Base-by-base conservation (phyloP, 2,797 vertebrate species). In the Sebastes taczanowskii region DNA sequence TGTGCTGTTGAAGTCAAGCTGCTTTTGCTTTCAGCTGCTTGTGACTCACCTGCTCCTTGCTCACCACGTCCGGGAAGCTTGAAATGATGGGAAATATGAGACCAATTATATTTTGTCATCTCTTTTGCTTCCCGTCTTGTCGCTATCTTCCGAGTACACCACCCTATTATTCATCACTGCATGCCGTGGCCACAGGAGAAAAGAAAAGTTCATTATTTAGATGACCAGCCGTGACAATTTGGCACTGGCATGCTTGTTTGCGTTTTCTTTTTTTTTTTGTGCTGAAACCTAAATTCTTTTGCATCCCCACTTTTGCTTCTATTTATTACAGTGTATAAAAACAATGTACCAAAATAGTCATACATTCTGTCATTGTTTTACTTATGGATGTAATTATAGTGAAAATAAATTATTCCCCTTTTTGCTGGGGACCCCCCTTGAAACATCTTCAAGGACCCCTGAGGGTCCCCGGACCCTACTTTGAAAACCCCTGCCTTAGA, bases 41-140 rank as follows among this genome's bases (percentile, higher is more conserved):
- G 46, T 78, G 66, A 69, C 58, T 74, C 86, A 84, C 67, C 84
- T 83, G 68, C 49, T 77, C 32, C 60, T 55, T 35, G 53, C 52
- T 72, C 75, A 11, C 63, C 59, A 61, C 49, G 42, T 74, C 30
- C 29, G 22, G 46, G 38, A 62, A 59, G 85, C n/a, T 53, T 53
- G 52, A 53, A 53, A 22, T 53, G 52, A 11, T 22, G n/a, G 52
- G 52, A 22, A 82, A 82, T 83, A 64, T 34, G 64, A 83, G 70
- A 56, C 68, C 74, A 87, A 88, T 91, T 86, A 74, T 60, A 20
- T 69, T 73, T 74, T 77, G 2, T 67, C 55, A 16, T 83, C 29
- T 86, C 27, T 64, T 61, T 23, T 77, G 23, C 78, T 69, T 60
- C 25, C 52, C 23, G 9, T 5, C 49, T 62, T 2, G 0, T 58